Conservation (phyloP, 2,797 vertebrate genomes). For the Onychomys torridus region DNA sequence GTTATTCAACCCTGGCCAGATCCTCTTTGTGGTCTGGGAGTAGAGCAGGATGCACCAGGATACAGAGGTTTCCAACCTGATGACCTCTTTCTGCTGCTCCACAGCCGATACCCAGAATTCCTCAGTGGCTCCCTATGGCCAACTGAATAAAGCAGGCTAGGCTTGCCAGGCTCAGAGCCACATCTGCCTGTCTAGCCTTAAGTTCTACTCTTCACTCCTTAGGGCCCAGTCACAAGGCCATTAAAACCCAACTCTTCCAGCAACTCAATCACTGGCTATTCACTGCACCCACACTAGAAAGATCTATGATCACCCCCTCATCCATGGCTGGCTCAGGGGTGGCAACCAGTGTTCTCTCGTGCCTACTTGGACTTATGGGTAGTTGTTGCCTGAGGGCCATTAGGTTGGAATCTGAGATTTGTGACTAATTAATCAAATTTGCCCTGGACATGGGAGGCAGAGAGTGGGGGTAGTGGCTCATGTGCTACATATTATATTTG, state of each 20-base stretch:
- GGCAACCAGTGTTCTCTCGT: neutral
- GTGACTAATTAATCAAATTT: conserved; percentile 17
- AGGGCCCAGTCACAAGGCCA: neutral
- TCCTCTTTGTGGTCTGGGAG: neutral
- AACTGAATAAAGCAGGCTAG: neutral
- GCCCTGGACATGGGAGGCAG: neutral
- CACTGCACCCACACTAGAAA: neutral
- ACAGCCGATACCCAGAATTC: neutral
- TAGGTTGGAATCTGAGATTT: conserved; percentile 30
- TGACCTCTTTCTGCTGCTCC: neutral
- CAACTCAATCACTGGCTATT: neutral
- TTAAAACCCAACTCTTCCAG: neutral
- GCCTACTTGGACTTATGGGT: neutral
- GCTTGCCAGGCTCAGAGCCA: neutral
- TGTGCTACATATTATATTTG: conserved; percentile 46
- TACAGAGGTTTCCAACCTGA: neutral
- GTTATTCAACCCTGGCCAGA: neutral
- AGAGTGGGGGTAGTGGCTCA: conserved; percentile 32
- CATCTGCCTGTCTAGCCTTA: neutral
- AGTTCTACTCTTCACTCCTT: neutral
- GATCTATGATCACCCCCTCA: neutral
- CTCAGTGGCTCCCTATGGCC: neutral
- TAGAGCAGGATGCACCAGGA: neutral
- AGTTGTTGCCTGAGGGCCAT: neutral
- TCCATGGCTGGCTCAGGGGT: neutral